Base-by-base conservation (phyloP, 2,888 invertebrate genomes). In the Chrysolina americana region DNA sequence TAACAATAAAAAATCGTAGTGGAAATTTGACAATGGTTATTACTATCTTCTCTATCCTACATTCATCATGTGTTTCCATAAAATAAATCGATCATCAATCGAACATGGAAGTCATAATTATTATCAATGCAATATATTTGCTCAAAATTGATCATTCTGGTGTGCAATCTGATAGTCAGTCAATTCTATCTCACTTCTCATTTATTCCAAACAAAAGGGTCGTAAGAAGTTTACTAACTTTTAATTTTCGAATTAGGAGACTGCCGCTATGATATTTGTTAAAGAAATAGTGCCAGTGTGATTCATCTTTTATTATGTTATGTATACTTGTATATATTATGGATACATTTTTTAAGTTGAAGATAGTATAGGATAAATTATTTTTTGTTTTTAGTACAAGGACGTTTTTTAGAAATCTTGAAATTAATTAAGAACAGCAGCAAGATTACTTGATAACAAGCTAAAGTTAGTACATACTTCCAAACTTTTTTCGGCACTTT, bases 281-380 rank as follows among this genome's bases (percentile, higher is more conserved):
- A 44, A 65, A 21, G 19, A 59, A 28, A 65, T 65, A 3, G 19
- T 68, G 53, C 44, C 53, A 56, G 68, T 41, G 41, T 68, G 19
- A 53, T 50, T 50, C 15, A 50, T 17, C 28, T 50, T 68, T 41
- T 53, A 41, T 68, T 53, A 8, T 53, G 68, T 68, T 53, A n/a
- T 36, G 17, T 53, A 53, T 59, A 68, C 15, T 68, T 68, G 68
- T 68, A 68, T 53, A 68, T 66, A 66, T 50, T 53, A 53, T 53
- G 53, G 21, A 36, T 48, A 50, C 13, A 44, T 65, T 19, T 44
- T 47, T 56, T 21, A 15, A 9, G 15, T 68, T 53, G 21, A 56
- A 21, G 17, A 15, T 68, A 68, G 68, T 21, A 8, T 68, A 68
- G 41, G 21, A 53, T 53, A 44, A 68, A 50, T 68, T 68, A 41